These are phyloP conservation scores for Colostygia pectinataria DNA, from an alignment of 2,888 invertebrate species.

Conservation along the genomic window DNA sequence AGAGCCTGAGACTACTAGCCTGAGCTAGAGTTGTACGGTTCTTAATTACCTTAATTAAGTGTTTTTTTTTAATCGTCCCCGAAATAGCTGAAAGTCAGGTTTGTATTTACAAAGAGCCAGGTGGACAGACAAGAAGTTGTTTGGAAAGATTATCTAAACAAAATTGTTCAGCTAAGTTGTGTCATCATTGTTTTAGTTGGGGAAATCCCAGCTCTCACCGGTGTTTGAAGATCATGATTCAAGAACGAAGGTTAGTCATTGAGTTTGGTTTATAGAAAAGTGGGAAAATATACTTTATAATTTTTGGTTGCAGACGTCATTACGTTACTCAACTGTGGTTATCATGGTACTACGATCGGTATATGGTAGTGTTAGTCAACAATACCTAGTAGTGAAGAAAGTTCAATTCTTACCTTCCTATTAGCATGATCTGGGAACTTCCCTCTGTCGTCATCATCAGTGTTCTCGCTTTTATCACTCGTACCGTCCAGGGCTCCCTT, in stretches of 20 bases:
- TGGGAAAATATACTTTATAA: too few relatives aligned
- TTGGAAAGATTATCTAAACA: slow-evolving; percentile 25
- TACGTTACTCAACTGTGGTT: not conserved
- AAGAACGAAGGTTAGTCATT: slow-evolving; percentile 15
- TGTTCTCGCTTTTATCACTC: slow-evolving; percentile 86
- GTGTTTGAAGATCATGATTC: slow-evolving; percentile 16
- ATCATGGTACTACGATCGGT: too few relatives aligned
- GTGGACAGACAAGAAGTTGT: slow-evolving; percentile 12
- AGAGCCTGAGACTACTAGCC: too few relatives aligned
- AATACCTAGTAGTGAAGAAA: too few relatives aligned
- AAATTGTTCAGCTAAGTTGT: slow-evolving; percentile 9
- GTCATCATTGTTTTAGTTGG: slow-evolving; percentile 25
- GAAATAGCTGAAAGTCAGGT: not conserved
- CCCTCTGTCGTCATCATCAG: slow-evolving; percentile 86
- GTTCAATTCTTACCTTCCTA: slow-evolving; percentile 85
- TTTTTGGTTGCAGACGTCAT: not conserved
- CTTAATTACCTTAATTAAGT: too few relatives aligned
- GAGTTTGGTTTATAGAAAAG: slow-evolving; percentile 1
- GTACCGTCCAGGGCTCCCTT: slow-evolving; percentile 87
- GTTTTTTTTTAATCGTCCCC: too few relatives aligned
- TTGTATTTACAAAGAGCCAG: not conserved
- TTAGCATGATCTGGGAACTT: slow-evolving; percentile 94
- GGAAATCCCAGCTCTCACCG: slow-evolving; percentile 19
- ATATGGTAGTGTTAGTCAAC: too few relatives aligned
- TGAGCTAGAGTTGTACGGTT: too few relatives aligned